Evolutionary conservation across 2,113 vertebrate genomes (phyloP).

Genomic region (Paedocypris sp.): DNA sequence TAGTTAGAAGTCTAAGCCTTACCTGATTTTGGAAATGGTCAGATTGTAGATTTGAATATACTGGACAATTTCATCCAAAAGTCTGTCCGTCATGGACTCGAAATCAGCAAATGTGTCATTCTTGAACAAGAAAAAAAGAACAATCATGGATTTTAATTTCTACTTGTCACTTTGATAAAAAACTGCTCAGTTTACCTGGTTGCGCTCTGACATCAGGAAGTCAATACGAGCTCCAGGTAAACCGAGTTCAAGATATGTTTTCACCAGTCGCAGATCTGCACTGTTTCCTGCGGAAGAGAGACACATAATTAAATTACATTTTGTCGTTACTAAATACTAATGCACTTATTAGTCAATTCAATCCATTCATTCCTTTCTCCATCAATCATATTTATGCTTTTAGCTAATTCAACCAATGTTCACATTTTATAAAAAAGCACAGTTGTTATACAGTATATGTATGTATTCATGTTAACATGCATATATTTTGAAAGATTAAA

Average conservation of each 20-base stretch:
- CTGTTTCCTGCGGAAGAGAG: conserved; percentile 79
- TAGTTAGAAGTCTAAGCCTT: conserved; percentile 40
- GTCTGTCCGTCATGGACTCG: conserved; percentile 95
- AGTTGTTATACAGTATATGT: too few species aligned
- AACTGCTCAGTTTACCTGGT: conserved; percentile 72
- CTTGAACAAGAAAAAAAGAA: conserved; percentile 53
- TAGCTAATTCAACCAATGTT: too few species aligned
- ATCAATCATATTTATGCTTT: too few species aligned
- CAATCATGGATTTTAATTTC: too few species aligned
- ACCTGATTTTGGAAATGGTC: conserved; percentile 96
- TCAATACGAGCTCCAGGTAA: conserved; percentile 88
- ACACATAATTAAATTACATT: too few species aligned
- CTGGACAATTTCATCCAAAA: conserved; percentile 96
- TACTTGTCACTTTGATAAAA: too few species aligned
- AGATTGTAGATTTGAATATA: conserved; percentile 98
- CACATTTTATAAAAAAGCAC: too few species aligned
- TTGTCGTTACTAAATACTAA: too few species aligned
- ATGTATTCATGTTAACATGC: too few species aligned
- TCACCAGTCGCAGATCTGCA: conserved; percentile 91
- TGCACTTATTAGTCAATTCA: too few species aligned
- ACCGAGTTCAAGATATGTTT: conserved; percentile 94
- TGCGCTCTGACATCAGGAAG: conserved; percentile 97
- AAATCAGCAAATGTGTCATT: conserved; percentile 99
- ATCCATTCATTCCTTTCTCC: too few species aligned
- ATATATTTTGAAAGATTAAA: too few species aligned